Conservation (phyloP, 92 coral and sea anemone genomes). For the Heteractis magnifica region DNA sequence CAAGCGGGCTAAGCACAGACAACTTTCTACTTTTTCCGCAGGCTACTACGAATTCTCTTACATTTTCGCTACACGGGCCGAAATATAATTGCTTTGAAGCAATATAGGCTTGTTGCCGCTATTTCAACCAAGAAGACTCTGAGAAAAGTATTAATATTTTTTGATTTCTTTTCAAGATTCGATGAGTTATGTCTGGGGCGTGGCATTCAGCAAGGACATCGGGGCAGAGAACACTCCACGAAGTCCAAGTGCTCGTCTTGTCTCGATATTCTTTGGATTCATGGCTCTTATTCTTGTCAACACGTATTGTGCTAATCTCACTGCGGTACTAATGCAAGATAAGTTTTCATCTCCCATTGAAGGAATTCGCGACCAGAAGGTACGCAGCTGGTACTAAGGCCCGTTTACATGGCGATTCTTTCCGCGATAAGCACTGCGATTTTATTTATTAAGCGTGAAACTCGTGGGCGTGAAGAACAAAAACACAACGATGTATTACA, state of each 20-base stretch:
- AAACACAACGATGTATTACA: too few relatives aligned
- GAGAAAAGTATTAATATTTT: neutral
- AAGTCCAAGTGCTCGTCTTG: constrained; percentile 74
- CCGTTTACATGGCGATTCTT: neutral
- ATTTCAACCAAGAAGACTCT: too few relatives aligned
- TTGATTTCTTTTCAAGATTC: constrained; percentile 48
- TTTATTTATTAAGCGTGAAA: neutral
- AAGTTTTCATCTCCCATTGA: constrained; percentile 49
- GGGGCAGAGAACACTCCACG: constrained; percentile 81
- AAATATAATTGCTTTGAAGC: too few relatives aligned
- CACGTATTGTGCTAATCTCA: constrained; percentile 77
- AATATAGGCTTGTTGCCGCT: too few relatives aligned
- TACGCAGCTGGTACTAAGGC: neutral
- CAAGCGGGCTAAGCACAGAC: too few relatives aligned
- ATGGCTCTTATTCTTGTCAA: constrained; percentile 68
- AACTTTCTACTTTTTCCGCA: too few relatives aligned
- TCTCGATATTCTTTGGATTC: constrained; percentile 77
- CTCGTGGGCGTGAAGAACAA: neutral
- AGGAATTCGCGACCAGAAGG: constrained; percentile 71
- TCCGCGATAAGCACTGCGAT: neutral
- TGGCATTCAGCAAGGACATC: constrained; percentile 81
- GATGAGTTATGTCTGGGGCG: constrained; percentile 92
- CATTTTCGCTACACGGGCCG: neutral
- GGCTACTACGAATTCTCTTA: too few relatives aligned
- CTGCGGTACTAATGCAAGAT: constrained; percentile 69